phyloP scores from a whole-genome alignment of 2,888 invertebrate genomes.

The Hecatera dysodea region DNA sequence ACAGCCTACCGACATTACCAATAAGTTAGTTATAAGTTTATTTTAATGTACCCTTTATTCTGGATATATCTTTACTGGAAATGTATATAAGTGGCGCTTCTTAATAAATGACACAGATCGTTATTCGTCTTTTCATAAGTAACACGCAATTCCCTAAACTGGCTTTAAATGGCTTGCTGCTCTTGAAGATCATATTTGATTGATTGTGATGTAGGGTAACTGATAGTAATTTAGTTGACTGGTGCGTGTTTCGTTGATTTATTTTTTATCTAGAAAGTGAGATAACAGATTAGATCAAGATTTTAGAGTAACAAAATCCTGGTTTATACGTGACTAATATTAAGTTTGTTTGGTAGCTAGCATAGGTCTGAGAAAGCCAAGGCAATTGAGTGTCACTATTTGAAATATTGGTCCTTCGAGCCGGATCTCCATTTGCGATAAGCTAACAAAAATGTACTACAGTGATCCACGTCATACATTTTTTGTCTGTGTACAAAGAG shows the following conservation, averaged over 20 bases:
- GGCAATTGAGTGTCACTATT: too few relatives aligned
- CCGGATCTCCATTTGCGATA: neutral
- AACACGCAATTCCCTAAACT: too few relatives aligned
- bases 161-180: conserved; percentile 29
- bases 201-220: conserved; percentile 25
- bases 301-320: neutral
- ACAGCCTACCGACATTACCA: too few relatives aligned
- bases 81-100: too few relatives aligned
- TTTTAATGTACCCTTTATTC: too few relatives aligned
- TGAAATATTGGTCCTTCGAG: neutral
- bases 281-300: neutral
- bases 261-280: neutral
- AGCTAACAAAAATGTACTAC: neutral
- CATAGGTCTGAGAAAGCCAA: neutral
- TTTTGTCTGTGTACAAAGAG: neutral
- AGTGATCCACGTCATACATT: neutral
- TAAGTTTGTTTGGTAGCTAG: neutral
- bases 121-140: too few relatives aligned
- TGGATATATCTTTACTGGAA: too few relatives aligned
- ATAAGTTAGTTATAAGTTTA: too few relatives aligned
- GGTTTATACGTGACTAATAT: neutral
- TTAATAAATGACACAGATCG: too few relatives aligned
- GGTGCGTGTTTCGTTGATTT: neutral
- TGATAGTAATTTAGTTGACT: conserved; percentile 25
- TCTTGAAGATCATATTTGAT: conserved; percentile 31